These are phyloP conservation scores for Nymphalis urticae DNA, from an alignment of 2,888 invertebrate genomes.

Conservation along the genomic window DNA sequence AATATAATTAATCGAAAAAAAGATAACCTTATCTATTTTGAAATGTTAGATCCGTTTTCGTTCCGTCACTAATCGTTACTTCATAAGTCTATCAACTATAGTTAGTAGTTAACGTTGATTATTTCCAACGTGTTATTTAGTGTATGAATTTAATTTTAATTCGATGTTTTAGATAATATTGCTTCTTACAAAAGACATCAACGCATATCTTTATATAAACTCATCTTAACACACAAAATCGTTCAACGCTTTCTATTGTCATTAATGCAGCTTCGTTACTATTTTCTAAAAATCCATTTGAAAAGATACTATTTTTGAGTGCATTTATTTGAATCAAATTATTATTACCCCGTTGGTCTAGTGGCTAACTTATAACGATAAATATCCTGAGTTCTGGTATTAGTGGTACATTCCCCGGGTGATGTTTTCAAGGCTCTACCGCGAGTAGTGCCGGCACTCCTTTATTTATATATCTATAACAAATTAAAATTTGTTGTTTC, in stretches of 20 bases:
- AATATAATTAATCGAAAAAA: not conserved
- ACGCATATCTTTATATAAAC: conserved; percentile 27
- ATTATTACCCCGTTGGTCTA: too few species aligned
- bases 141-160: not conserved
- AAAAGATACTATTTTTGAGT: too few species aligned
- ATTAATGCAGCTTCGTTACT: too few species aligned
- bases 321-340: too few species aligned
- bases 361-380: too few species aligned
- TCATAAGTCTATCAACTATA: not conserved
- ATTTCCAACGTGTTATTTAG: not conserved
- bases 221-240: not conserved
- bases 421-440: too few species aligned
- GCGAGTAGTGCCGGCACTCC: too few species aligned
- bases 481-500: not conserved
- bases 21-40: not conserved
- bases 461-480: too few species aligned
- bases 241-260: too few species aligned
- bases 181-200: conserved; percentile 34
- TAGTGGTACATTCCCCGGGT: too few species aligned
- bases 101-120: not conserved
- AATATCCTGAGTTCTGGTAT: too few species aligned
- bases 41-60: not conserved
- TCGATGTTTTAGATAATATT: conserved; percentile 17
- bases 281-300: too few species aligned
- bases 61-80: not conserved